Conservation (phyloP, 2,888 invertebrate genomes). For the Lasioglossum malachurum region DNA sequence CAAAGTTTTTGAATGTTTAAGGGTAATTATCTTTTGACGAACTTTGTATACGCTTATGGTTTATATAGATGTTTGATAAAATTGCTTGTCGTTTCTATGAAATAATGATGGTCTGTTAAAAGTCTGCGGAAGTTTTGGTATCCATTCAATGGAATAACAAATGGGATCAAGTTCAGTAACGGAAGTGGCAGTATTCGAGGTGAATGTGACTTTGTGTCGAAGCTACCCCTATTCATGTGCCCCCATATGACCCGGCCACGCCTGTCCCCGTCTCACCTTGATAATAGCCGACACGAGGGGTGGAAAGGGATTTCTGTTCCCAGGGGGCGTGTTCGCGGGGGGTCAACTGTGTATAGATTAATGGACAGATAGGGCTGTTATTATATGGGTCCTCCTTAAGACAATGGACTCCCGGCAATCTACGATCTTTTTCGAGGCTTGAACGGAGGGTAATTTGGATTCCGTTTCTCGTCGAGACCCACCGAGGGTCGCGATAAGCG, state of each 20-base stretch:
- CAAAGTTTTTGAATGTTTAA: neutral
- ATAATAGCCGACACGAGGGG: constrained; percentile 44
- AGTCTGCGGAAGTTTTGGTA: neutral
- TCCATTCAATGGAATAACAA: neutral
- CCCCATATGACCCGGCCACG: constrained; percentile 25
- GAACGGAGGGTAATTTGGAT: constrained; percentile 44
- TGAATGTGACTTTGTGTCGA: neutral
- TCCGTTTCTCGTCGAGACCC: constrained; percentile 12
- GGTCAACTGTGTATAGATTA: constrained; percentile 57
- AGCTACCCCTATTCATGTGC: constrained; percentile 40
- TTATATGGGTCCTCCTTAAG: constrained; percentile 43
- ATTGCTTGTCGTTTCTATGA: neutral
- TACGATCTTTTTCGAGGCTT: constrained; percentile 51
- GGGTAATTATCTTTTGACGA: neutral
- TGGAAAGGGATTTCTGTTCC: constrained; percentile 39
- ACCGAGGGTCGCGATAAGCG: constrained; percentile 3
- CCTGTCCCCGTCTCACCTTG: constrained; percentile 20
- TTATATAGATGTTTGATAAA: neutral
- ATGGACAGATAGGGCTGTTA: constrained; percentile 56
- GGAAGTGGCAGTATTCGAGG: neutral
- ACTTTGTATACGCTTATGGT: neutral
- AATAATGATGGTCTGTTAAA: neutral
- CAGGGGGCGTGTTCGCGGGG: constrained; percentile 26
- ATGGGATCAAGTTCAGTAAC: neutral
- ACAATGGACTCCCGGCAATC: constrained; percentile 53